Base-by-base conservation (phyloP, 2,888 invertebrate genomes). In the Seira ritae region DNA sequence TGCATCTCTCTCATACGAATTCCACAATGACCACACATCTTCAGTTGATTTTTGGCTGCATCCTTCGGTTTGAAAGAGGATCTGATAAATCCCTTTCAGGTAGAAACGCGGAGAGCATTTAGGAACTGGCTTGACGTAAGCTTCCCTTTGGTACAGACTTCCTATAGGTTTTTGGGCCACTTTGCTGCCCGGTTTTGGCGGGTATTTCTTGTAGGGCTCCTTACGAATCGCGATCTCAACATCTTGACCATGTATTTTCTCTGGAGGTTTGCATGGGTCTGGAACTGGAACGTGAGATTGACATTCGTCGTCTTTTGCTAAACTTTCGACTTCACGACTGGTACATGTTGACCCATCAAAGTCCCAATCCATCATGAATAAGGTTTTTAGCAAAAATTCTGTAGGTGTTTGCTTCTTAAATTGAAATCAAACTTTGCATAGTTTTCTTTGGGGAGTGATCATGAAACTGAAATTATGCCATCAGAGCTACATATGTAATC, bases 11-110 rank as follows among this genome's bases (percentile, higher is more conserved):
- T 84, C 67, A 65, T 86, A 87, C 0, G 75, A 60, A 1, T 69
- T 24, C 87, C 87, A 87, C 4, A 85, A 37, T 3, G 50, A 70
- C 42, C 42, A 74, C n/a, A 80, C 46, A 10, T 73, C 70, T 0
- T 76, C 75, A 6, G 1, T 46, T 24, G 31, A 22, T 0, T 1
- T 46, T 46, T 22, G 62, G 50, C 12, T 72, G 50, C 20, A n/a
- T 4, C n/a, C 17, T 3, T 60, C 17, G 15, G 3, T 50, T 20
- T 76, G 31, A 12, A 68, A 1, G 6, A 84, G 62, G 0, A 80
- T 24, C n/a, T n/a, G n/a, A 10, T 80, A 20, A 23, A 84, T 72
- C 17, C 68, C 20, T 60, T 72, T 76, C 15, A 84, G 65, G 19
- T 67, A 80, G 19, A 60, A 76, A 15, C 80, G 50, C 10, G 65